Conservation (phyloP, 2,888 invertebrate genomes). For the Axea sp. region DNA sequence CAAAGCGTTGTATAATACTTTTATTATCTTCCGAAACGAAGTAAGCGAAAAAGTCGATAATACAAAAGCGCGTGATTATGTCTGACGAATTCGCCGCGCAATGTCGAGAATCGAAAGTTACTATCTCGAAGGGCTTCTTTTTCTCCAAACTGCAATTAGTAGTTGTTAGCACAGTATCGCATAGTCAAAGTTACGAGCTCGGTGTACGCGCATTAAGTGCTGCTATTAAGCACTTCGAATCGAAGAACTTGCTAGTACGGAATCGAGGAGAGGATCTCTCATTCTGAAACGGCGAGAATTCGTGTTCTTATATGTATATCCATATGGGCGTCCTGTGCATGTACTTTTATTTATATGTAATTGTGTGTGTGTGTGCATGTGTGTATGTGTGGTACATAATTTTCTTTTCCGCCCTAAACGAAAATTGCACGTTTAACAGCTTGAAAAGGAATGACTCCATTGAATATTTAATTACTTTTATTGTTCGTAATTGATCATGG, state of each 20-base stretch:
- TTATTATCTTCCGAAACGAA: too few relatives aligned
- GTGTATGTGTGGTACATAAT: slow-evolving; percentile 5
- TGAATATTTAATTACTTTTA: slow-evolving; percentile 20
- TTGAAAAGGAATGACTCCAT: background rate
- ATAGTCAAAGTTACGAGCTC: slow-evolving; percentile 53
- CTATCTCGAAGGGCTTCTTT: too few relatives aligned
- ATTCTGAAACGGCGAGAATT: slow-evolving; percentile 45
- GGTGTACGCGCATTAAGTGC: slow-evolving; percentile 51
- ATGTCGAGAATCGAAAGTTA: too few relatives aligned
- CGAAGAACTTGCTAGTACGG: slow-evolving; percentile 47
- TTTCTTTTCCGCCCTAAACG: slow-evolving; percentile 21
- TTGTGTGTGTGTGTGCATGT: too few relatives aligned
- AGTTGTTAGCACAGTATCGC: slow-evolving; percentile 57
- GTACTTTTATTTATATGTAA: slow-evolving; percentile 20
- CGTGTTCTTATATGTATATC: slow-evolving; percentile 19
- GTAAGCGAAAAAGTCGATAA: too few relatives aligned
- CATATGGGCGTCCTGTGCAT: slow-evolving; percentile 8
- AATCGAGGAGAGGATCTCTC: slow-evolving; percentile 52
- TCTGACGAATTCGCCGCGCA: too few relatives aligned
- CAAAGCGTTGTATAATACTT: too few relatives aligned
- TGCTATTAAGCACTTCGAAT: slow-evolving; percentile 59
- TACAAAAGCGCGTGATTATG: too few relatives aligned
- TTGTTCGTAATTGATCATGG: slow-evolving; percentile 6
- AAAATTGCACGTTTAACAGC: slow-evolving; percentile 14
- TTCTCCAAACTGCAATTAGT: slow-evolving; percentile 55